Evolutionary conservation across 1,140 invertebrate genomes (phyloP), one percentile per base, ranked within the genome.

Genomic region (Brachionus calyciflorus): DNA sequence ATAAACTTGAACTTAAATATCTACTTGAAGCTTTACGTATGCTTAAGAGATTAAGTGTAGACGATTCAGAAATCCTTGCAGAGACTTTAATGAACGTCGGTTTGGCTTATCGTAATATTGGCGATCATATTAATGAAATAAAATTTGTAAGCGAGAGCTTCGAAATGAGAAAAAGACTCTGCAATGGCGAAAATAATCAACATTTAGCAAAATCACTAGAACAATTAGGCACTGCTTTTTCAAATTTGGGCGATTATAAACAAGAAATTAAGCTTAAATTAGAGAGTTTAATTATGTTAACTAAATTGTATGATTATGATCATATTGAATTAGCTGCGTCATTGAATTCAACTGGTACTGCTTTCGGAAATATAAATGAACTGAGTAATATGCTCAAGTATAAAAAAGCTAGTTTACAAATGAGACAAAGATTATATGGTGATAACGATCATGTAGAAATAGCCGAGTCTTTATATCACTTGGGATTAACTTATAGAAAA

Each of bases 121-220:
- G 60, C 10, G 60, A 65, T n/a, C 60, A 65, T n/a, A 12, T 41
- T 1, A 65, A 65, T 26, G 60, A 65, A 37, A 21, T n/a, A 2
- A 65, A 44, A 44, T 65, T 65, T 65, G 44, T 65, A 12, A 65
- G 44, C 10, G 37, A 65, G 12, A 24, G 37, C 44, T 65, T 65
- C 21, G 37, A 44, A 26, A 24, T 65, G 19, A 9, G 60, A 44
- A 41, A 65, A 44, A 21, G 10, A 44, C 24, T 65, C 19, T 44
- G 44, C 37, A 5, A 17, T 44, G 17, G n/a, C n/a, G n/a, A 14
- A 9, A 12, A 10, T 37, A 12, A 65, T 44, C 17, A 46, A 37
- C 10, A 24, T 12, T 24, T 24, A 3, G 40, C 37, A 0, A 37
- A 65, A 0, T 24, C 37, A 44, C 26, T 65, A 24, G 60, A 46